Conservation (phyloP, 2,113 vertebrate species). For the Canis aureus region DNA sequence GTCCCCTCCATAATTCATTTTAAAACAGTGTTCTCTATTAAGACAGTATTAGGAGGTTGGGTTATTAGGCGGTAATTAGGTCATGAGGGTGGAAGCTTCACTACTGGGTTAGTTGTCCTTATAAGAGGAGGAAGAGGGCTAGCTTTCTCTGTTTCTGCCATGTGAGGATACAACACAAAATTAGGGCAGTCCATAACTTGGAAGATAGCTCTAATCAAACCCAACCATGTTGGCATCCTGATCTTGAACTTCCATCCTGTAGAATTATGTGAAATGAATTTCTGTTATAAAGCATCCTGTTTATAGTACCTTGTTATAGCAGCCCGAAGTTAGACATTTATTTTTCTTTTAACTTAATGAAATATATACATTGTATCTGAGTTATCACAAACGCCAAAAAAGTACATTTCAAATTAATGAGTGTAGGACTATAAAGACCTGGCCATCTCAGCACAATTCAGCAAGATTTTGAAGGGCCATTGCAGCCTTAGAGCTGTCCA, state of each 20-base stretch:
- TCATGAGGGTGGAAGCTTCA: neutral
- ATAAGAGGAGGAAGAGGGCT: neutral
- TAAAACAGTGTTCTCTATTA: neutral
- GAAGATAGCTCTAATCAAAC: neutral
- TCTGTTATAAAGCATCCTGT: neutral
- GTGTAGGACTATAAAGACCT: neutral
- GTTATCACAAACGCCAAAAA: neutral
- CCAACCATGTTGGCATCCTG: neutral
- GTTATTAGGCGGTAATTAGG: neutral
- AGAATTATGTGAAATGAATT: neutral
- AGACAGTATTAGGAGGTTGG: neutral
- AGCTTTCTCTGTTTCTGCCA: neutral
- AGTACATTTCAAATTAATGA: constrained; percentile 18
- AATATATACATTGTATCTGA: neutral
- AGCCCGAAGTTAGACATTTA: neutral
- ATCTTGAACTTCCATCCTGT: neutral
- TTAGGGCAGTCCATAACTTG: neutral
- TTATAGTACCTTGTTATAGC: neutral
- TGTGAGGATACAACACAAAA: neutral
- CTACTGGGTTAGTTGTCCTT: neutral
- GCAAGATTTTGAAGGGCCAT: neutral
- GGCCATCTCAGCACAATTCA: neutral
- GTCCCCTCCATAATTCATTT: neutral
- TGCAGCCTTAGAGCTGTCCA: neutral
- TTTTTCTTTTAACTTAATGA: constrained; percentile 28